phyloP scores from a whole-genome alignment of 37 sponge, comb jelly and placozoan species.

The Lycopodina hypogea region DNA sequence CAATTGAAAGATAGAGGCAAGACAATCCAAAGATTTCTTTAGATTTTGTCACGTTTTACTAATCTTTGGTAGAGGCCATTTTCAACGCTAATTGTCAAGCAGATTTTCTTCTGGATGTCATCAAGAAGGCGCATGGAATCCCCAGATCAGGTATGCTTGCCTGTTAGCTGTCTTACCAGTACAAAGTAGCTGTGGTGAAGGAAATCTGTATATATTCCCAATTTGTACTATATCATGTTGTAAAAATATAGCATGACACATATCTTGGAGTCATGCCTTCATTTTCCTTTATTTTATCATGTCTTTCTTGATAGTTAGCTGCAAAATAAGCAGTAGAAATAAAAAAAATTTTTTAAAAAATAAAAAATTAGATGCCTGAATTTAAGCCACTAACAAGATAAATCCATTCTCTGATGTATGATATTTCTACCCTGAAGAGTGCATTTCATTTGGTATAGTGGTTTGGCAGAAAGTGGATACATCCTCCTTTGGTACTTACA shows the following conservation, averaged over 20 bases:
- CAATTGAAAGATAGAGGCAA: conserved; percentile 26
- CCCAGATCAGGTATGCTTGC: conserved; percentile 12
- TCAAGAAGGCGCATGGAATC: conserved; percentile 20
- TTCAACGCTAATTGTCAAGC: conserved; percentile 39
- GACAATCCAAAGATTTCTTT: background rate
- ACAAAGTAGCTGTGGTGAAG: too few relatives aligned
- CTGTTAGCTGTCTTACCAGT: too few relatives aligned
- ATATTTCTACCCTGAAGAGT: too few relatives aligned
- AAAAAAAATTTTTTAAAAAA: too few relatives aligned
- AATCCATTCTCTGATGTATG: too few relatives aligned
- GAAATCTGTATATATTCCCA: too few relatives aligned
- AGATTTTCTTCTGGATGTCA: conserved; percentile 32
- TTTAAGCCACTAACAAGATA: too few relatives aligned
- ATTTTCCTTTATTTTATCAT: background rate
- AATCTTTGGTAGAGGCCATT: conserved; percentile 19
- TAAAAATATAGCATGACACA: background rate
- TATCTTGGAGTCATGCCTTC: background rate
- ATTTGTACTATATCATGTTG: background rate
- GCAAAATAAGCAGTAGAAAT: too few relatives aligned
- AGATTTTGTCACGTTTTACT: background rate
- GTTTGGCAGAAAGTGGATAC: too few relatives aligned
- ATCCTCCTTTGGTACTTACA: too few relatives aligned
- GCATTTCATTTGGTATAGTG: too few relatives aligned
- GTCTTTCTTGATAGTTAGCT: background rate
- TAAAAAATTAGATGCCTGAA: too few relatives aligned